These are phyloP conservation scores for Drosophila borealis DNA, from an alignment of 2,888 invertebrate genomes.

Conservation along the genomic window DNA sequence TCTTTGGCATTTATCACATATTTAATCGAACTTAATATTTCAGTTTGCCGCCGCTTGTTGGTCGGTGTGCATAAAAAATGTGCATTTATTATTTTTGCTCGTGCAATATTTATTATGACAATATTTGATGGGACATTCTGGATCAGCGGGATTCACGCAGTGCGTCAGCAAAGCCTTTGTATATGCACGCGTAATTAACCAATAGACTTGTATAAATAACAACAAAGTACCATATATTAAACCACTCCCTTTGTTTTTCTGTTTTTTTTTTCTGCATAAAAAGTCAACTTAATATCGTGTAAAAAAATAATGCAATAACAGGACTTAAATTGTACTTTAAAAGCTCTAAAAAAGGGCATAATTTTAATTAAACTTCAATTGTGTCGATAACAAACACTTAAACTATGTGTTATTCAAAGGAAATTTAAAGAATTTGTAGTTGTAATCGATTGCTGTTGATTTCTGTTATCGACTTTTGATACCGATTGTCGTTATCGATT, in stretches of 20 bases:
- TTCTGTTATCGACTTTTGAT: background rate
- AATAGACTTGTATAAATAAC: constrained; percentile 35
- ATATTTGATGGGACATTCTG: constrained; percentile 46
- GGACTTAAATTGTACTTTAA: constrained; percentile 3
- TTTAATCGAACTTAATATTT: constrained; percentile 61
- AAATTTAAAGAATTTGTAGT: too few species aligned
- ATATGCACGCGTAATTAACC: constrained; percentile 47
- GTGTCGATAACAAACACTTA: constrained; percentile 1
- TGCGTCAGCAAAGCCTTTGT: constrained; percentile 27
- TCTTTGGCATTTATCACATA: constrained; percentile 40
- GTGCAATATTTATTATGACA: constrained; percentile 72
- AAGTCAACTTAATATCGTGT: background rate
- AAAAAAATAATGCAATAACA: background rate
- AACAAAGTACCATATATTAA: constrained; percentile 22
- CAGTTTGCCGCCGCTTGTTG: constrained; percentile 42
- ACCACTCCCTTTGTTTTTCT: constrained; percentile 3
- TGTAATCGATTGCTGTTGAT: too few species aligned
- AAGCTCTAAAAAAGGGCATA: background rate
- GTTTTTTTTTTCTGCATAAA: background rate
- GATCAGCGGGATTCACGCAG: constrained; percentile 30
- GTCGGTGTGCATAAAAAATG: constrained; percentile 26
- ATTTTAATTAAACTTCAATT: constrained; percentile 3
- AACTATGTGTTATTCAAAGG: background rate
- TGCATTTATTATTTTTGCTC: constrained; percentile 50
- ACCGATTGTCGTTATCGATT: background rate